Evolutionary conservation across 2,113 vertebrate genomes (phyloP).

Genomic region (Urocitellus parryii): DNA sequence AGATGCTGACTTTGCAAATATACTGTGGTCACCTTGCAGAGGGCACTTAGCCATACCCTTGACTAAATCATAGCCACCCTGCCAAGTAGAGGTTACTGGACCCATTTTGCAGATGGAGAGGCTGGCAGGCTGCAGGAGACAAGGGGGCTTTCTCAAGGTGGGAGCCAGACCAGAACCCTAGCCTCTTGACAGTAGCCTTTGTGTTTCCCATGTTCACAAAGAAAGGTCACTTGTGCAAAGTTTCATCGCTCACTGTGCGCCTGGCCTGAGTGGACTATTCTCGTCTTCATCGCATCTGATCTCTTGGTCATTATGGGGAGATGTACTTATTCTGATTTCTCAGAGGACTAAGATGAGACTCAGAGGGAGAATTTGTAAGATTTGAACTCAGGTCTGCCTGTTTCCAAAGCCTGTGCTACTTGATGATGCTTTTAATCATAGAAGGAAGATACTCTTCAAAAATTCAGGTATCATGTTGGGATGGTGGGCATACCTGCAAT

Average conservation of each 20-base stretch:
- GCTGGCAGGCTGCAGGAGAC: neutral
- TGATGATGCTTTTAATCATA: neutral
- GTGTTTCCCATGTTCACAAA: neutral
- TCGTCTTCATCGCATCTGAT: neutral
- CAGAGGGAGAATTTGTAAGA: neutral
- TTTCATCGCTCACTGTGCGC: neutral
- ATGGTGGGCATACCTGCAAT: neutral
- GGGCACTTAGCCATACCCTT: neutral
- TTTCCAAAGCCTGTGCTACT: neutral
- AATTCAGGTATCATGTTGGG: neutral
- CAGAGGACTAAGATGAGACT: neutral
- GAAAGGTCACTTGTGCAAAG: neutral
- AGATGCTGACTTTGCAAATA: neutral
- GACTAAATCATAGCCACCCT: neutral
- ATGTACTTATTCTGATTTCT: neutral
- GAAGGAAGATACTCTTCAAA: neutral
- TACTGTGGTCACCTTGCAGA: too few species aligned
- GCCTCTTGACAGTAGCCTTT: neutral
- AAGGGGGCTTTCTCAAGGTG: neutral
- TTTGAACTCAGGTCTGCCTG: neutral
- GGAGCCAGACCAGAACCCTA: neutral
- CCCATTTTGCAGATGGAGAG: constrained; percentile 17
- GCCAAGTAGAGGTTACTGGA: neutral
- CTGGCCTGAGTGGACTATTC: rapidly evolving
- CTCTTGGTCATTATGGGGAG: neutral